Evolutionary conservation across 1,140 invertebrate genomes (phyloP), one percentile per base, ranked within the genome.

Genomic region (Pseudomyrmex dendroicus): DNA sequence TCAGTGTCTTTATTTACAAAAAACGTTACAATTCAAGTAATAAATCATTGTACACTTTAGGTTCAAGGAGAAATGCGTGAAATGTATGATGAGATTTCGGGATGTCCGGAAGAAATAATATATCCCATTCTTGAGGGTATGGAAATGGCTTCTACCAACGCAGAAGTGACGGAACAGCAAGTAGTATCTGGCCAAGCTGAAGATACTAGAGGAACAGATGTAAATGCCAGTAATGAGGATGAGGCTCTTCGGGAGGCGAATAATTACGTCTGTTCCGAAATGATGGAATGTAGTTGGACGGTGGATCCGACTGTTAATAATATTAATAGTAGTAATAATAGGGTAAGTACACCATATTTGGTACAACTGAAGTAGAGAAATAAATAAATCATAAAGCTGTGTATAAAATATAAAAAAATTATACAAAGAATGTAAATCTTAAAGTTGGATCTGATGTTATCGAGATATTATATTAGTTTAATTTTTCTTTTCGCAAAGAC

Each of bases 201-300:
- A 62, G 73, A 89, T 12, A 82, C 90, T 9, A 84, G 86, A 35
- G 92, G 90, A 76, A 89, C 90, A 13, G 90, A 91, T 70, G 82
- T 93, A 46, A 92, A 89, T 52, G 90, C 84, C 25, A 90, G 90
- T 20, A 93, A 91, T 57, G 91, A 94, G 57, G 94, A 94, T 48
- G 94, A 94, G 57, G 94, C 93, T 59, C 91, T 94, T 20, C 91
- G 93, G 15, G 94, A 94, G 54, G 94, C 94, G 0, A 94, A 94
- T 61, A 94, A 94, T 86, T 94, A 94, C n/a, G 94, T 94, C 46
- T 94, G 93, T 64, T 94, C 93, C 1, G 94, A 94, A 82, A 94
- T 94, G 93, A 70, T 94, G 15, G 94, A 94, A 52, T 94, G 93
- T 66, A 94, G 90, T 35, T 94, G 94, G 94, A 88, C 92, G 8